phyloP scores from a whole-genome alignment of 1,140 invertebrate genomes.

The Danaus melanippus region DNA sequence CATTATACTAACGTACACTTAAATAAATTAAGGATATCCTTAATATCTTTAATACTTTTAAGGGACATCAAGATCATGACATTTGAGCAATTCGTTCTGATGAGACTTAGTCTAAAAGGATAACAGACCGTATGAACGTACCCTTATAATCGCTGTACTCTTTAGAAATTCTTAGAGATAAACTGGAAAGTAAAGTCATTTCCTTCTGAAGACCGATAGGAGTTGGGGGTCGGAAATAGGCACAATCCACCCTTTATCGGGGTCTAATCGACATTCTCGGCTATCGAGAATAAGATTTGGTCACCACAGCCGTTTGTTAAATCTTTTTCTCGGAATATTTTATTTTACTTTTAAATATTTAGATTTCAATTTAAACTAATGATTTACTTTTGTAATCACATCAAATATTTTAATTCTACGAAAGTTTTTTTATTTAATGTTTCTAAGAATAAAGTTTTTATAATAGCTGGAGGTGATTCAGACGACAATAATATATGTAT shows the following conservation, averaged over 20 bases:
- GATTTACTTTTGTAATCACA: too few species aligned
- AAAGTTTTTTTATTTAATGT: too few species aligned
- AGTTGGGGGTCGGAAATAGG: slow-evolving; percentile 26
- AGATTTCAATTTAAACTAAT: too few species aligned
- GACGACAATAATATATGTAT: too few species aligned
- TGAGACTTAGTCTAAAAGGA: slow-evolving; percentile 18
- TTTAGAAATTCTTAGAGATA: slow-evolving; percentile 32
- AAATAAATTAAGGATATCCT: slow-evolving; percentile 20
- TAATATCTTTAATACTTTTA: slow-evolving; percentile 17
- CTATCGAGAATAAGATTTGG: slow-evolving; percentile 25
- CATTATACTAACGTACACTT: slow-evolving; percentile 12
- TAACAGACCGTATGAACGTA: slow-evolving; percentile 16
- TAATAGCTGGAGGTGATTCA: too few species aligned
- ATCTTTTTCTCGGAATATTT: slow-evolving; percentile 5
- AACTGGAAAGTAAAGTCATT: slow-evolving; percentile 36
- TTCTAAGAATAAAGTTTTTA: too few species aligned
- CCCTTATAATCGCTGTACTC: slow-evolving; percentile 26
- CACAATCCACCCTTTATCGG: slow-evolving; percentile 22
- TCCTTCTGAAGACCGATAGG: slow-evolving; percentile 25
- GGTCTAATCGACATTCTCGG: slow-evolving; percentile 25
- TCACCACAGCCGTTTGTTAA: slow-evolving; percentile 9
- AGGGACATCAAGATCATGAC: slow-evolving; percentile 18
- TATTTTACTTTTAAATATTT: slow-evolving; percentile 5
- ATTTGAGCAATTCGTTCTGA: slow-evolving; percentile 16
- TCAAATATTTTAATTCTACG: too few species aligned